phyloP scores from a whole-genome alignment of 2,113 vertebrate genomes.

The Ovibos moschatus region DNA sequence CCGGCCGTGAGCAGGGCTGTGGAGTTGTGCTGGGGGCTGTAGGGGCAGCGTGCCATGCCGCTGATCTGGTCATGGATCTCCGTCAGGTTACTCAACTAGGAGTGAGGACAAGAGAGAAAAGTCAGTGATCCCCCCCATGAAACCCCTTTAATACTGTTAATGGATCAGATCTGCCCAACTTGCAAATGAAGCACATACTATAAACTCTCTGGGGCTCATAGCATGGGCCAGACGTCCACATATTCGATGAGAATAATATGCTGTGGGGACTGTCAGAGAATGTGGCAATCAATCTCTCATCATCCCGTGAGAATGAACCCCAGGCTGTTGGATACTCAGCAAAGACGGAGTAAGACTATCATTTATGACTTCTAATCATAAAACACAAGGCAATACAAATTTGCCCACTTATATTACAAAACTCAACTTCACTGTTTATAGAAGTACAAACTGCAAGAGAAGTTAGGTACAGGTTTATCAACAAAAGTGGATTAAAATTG shows the following conservation, averaged over 20 bases:
- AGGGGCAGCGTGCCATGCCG: conserved; percentile 98
- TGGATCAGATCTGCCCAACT: accelerated
- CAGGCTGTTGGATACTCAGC: neutral
- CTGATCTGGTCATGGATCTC: conserved; percentile 97
- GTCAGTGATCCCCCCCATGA: neutral
- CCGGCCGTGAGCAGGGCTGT: conserved; percentile 95
- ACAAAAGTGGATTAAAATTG: neutral
- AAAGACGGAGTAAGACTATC: neutral
- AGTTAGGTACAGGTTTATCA: neutral
- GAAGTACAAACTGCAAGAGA: neutral
- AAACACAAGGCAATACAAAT: neutral
- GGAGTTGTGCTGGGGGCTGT: conserved; percentile 97
- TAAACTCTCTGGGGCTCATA: neutral
- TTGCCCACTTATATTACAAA: neutral
- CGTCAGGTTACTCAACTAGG: conserved; percentile 92
- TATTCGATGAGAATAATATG: accelerated
- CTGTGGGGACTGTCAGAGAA: neutral
- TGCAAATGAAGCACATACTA: accelerated
- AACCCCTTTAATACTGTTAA: accelerated
- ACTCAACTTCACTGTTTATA: neutral
- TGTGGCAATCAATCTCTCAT: accelerated
- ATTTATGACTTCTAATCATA: too few species aligned
- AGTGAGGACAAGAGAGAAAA: neutral
- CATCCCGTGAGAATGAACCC: neutral
- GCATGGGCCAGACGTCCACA: accelerated